A percentile compares a stretch with the other conserved stretches of the same genome.
Evolutionary conservation across 2,888 invertebrate genomes (phyloP).

Genomic region (Eudasyphora cyanicolor): DNA sequence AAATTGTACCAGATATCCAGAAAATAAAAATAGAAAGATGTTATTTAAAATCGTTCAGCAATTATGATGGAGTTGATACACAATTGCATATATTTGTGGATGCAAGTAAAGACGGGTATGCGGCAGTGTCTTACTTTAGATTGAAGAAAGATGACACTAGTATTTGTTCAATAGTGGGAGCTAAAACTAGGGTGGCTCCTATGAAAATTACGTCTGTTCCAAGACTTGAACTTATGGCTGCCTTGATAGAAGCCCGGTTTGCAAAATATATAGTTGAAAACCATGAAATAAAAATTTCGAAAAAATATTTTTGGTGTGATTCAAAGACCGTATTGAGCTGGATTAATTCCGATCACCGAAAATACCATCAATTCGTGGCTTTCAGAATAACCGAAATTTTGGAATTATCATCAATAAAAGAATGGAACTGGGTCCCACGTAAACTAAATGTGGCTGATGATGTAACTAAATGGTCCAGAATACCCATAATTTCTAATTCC

Average conservation of each 20-base stretch:
- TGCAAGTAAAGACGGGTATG: no score
- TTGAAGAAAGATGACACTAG: background rate
- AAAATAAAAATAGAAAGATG: background rate
- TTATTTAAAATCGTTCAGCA: background rate
- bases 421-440: no score
- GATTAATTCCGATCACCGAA: no score
- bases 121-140: background rate
- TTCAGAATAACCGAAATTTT: constrained; percentile 25
- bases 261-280: constrained; percentile 10
- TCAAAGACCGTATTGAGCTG: background rate
- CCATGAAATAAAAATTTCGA: background rate
- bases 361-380: no score
- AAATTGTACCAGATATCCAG: background rate
- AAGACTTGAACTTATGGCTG: constrained; percentile 36
- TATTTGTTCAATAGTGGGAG: background rate
- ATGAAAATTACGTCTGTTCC: constrained; percentile 43
- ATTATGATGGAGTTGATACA: background rate
- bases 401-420: no score
- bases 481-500: background rate
- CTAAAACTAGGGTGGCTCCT: constrained; percentile 33
- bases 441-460: no score
- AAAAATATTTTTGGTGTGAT: constrained; percentile 6
- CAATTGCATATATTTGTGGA: constrained; percentile 6
- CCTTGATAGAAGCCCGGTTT: constrained; percentile 25
- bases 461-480: constrained; percentile 7